Evolutionary conservation across 2,113 vertebrate species (phyloP), one percentile per base, ranked within the genome.

Genomic region (Notothenia rossii): DNA sequence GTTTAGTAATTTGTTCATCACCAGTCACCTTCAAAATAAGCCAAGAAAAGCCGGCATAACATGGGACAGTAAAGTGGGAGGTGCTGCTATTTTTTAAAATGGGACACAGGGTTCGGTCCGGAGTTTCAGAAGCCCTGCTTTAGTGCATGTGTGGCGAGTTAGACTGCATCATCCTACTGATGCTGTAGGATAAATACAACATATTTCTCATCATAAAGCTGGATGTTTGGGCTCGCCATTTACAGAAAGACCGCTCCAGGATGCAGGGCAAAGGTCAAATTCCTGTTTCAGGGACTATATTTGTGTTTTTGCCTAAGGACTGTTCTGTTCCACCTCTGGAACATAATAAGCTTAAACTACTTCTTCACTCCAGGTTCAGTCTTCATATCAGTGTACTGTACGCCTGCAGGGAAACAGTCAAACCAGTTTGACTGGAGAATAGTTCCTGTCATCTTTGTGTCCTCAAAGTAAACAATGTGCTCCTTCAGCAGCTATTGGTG

Each of bases 231-330:
- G 3, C 15, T 40, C 7, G 7, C 36, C 36, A 40, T 29, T 69
- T 22, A 40, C 25, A 77, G 55, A 46, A 49, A 63, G 50, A 0
- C 0, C 11, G 12, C 11, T 53, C 10, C n/a, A 49, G 22, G 46
- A 48, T 64, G 10, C 54, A 22, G 64, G 8, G 11, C 12, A 61
- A 2, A 54, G 51, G 58, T 3, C 29, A 66, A 45, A 60, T 61
- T 81, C 43, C 43, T 66, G 65, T 75, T 2, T 51, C 22, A 54
- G 40, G n/a, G 8, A 81, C 9, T 22, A 46, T 14, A 64, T 46
- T 4, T 14, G 15, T 72, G 40, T 72, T 72, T 13, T 65, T 50
- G 59, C 68, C 8, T 0, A 3, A 67, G 56, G 62, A 62, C 5
- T 72, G 2, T 56, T 15, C 25, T 43, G 14, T 7, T 54, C 10